phyloP scores from a whole-genome alignment of 2,797 vertebrate genomes.

The Decapterus maruadsi region DNA sequence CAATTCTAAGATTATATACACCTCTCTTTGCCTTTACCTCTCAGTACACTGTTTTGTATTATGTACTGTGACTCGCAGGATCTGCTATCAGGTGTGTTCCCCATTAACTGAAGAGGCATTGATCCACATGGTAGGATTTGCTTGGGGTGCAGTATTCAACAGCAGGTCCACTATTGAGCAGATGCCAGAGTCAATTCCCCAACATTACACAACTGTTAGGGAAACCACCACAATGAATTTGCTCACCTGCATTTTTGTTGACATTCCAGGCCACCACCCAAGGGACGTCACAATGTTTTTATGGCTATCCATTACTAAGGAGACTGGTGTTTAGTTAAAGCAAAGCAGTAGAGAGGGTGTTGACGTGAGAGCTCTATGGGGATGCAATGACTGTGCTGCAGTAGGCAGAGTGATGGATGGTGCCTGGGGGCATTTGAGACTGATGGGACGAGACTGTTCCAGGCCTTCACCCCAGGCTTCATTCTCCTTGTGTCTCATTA shows the following conservation, averaged over 20 bases:
- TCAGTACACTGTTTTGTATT: background rate
- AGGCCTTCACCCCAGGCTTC: constrained; percentile 65
- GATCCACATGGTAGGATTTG: constrained; percentile 4
- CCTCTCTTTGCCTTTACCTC: background rate
- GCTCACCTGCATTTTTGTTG: constrained; percentile 26
- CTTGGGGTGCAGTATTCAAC: constrained; percentile 1
- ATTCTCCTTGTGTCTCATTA: constrained; percentile 77
- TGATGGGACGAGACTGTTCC: constrained; percentile 73
- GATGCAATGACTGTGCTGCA: constrained; percentile 63
- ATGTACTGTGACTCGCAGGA: constrained; percentile 5
- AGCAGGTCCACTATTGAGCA: constrained; percentile 8
- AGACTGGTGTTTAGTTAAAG: constrained; percentile 65
- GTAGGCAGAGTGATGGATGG: constrained; percentile 69
- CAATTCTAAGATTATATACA: background rate
- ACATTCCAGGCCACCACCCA: constrained; percentile 36
- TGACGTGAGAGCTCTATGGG: constrained; percentile 53
- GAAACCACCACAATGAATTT: constrained; percentile 1
- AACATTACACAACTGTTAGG: background rate
- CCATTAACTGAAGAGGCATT: background rate
- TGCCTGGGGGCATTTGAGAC: constrained; percentile 62
- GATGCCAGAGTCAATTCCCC: constrained; percentile 13
- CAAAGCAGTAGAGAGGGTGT: constrained; percentile 36
- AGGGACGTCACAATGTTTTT: constrained; percentile 44
- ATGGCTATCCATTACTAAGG: constrained; percentile 52
- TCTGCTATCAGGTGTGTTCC: background rate